Conservation (phyloP, 53 echinoderm and acorn worm species). For the Mesocentrotus franciscanus region DNA sequence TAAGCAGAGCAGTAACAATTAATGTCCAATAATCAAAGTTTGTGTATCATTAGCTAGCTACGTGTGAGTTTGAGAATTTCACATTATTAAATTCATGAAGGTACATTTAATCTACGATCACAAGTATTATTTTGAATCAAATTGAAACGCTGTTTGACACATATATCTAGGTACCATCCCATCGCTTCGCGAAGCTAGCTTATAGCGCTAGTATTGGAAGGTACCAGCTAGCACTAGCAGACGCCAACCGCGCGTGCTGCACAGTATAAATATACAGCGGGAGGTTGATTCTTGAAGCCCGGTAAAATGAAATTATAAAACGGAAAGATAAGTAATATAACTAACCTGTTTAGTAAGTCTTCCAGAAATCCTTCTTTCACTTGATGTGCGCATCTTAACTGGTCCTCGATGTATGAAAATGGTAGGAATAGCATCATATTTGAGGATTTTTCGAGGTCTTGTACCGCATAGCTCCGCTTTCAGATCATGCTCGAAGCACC, state of each 20-base stretch:
- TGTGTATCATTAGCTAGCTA: too few species aligned
- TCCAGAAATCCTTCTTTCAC: not conserved
- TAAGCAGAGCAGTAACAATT: too few species aligned
- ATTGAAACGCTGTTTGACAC: too few species aligned
- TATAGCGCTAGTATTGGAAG: too few species aligned
- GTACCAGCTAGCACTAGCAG: not conserved
- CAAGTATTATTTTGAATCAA: too few species aligned
- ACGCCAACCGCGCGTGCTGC: not conserved
- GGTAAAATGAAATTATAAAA: not conserved
- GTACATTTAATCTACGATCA: too few species aligned
- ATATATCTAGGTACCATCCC: too few species aligned
- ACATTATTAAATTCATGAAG: too few species aligned
- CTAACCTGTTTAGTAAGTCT: not conserved
- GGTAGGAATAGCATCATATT: slow-evolving; percentile 68
- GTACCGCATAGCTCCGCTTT: slow-evolving; percentile 53
- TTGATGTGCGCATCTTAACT: not conserved
- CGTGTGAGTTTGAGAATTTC: too few species aligned
- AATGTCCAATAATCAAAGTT: too few species aligned
- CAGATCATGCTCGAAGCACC: slow-evolving; percentile 66
- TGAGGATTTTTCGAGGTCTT: slow-evolving; percentile 51
- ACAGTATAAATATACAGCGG: not conserved
- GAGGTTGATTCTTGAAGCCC: too few species aligned
- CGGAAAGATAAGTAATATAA: not conserved
- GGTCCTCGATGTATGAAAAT: slow-evolving; percentile 44
- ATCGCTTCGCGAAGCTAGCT: too few species aligned